Evolutionary conservation across 1,140 invertebrate species (phyloP), one percentile per base, ranked within the genome.

Genomic region (Plectrocnemia conspersa): DNA sequence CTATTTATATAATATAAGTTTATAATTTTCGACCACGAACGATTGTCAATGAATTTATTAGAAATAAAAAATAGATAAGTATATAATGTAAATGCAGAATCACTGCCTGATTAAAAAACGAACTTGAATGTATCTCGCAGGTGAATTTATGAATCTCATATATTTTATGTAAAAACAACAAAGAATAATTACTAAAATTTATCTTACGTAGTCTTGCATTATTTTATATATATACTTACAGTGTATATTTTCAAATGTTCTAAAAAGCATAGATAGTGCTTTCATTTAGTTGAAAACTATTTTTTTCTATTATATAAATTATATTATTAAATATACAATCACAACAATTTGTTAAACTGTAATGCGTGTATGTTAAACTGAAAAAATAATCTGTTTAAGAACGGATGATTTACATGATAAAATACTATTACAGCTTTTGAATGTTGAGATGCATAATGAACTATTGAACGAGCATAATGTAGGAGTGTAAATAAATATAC

Each of bases 401-500:
- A 5, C 18, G 7, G 13, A 47, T 13, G 33, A 47, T 32, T 44
- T 44, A 23, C 22, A 23, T 33, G 25, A 11, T 38, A 38, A 21
- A 19, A 38, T 35, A 36, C 10, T 7, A 50, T 33, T 50, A 50
- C 47, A 36, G 32, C 47, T 24, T 36, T 38, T 50, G 32, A 50
- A 36, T 50, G 47, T 47, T 47, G 24, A 47, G 23, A 47, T 47
- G 24, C 44, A 23, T 47, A 18, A 47, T 32, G 44, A 32, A 15
- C 21, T 24, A 24, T 47, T 47, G 5, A 19, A 18, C 13, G 44
- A 47, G 29, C n/a, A n/a, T 19, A 45, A 23, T 47, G 47, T 50
- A 50, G 47, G 47, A 38, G 10, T 50, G 47, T 50, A 50, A 50
- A 50, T 50, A 50, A 50, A 50, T 47, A 50, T 22, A 22, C 25